A percentile compares a stretch with the other conserved stretches of the same genome.
Conservation (phyloP, 2,113 vertebrate genomes). For the Pelmatolapia mariae region DNA sequence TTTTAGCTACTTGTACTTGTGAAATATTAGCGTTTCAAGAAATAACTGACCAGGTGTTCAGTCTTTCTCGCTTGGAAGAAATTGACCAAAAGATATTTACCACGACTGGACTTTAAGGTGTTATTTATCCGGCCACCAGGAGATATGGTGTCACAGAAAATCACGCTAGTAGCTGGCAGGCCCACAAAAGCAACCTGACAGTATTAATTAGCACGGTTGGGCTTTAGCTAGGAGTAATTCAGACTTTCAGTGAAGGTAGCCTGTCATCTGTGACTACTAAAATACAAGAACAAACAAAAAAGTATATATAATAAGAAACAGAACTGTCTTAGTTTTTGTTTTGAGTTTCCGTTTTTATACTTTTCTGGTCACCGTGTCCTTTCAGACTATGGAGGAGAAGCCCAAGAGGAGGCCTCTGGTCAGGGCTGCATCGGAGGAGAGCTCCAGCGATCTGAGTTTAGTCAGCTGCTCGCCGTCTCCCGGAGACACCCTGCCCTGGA, state of each 20-base stretch:
- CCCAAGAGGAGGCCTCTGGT: constrained; percentile 60
- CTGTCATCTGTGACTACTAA: background rate
- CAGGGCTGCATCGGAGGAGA: constrained; percentile 74
- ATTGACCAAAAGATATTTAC: background rate
- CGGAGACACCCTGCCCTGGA: constrained; percentile 93
- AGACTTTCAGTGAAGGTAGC: background rate
- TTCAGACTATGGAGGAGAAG: constrained; percentile 66
- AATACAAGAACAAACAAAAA: background rate
- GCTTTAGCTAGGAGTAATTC: background rate
- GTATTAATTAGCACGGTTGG: background rate
- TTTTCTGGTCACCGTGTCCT: background rate
- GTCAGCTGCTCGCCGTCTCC: constrained; percentile 61
- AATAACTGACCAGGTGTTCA: background rate
- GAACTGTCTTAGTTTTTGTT: background rate
- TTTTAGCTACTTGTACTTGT: background rate
- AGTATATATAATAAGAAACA: background rate
- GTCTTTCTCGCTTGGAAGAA: background rate
- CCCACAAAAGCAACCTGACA: background rate
- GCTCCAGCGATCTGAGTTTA: constrained; percentile 59
- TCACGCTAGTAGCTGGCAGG: fast-evolving
- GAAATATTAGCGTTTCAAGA: background rate
- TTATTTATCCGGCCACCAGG: background rate
- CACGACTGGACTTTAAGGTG: background rate
- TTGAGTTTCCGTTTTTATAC: fast-evolving
- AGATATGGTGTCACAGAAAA: background rate